A percentile compares a stretch with the other conserved stretches of the same genome.
These are phyloP conservation scores for Synanthedon tipuliformis DNA, from an alignment of 2,888 invertebrate genomes.

Conservation along the genomic window DNA sequence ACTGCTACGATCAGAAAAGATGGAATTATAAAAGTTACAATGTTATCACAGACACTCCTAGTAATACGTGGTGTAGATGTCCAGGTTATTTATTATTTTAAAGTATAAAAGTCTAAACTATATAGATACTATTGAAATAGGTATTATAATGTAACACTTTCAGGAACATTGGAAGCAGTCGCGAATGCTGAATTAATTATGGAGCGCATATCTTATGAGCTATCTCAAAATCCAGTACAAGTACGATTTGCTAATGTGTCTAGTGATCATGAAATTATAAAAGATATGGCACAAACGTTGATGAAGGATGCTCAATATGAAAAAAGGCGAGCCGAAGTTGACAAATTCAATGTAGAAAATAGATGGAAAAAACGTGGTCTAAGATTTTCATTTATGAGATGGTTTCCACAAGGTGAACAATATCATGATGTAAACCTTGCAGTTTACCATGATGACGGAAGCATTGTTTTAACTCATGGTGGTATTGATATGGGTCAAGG, in stretches of 20 bases:
- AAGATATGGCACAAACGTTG: conserved; percentile 52
- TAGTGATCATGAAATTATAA: conserved; percentile 45
- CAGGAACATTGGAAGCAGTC: neutral
- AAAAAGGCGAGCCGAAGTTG: conserved; percentile 38
- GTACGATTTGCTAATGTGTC: conserved; percentile 49
- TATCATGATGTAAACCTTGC: conserved; percentile 60
- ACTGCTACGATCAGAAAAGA: conserved; percentile 24
- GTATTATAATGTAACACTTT: neutral
- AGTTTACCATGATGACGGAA: conserved; percentile 74
- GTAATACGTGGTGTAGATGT: conserved; percentile 33
- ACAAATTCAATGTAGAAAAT: conserved; percentile 69
- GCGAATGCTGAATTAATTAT: conserved; percentile 72
- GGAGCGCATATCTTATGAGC: conserved; percentile 72
- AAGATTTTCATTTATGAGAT: conserved; percentile 42
- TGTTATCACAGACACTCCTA: conserved; percentile 31
- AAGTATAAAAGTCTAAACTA: too few relatives aligned
- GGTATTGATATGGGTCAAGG: conserved; percentile 82
- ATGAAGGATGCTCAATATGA: conserved; percentile 47
- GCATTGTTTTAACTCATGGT: conserved; percentile 74
- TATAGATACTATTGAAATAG: neutral
- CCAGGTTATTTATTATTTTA: conserved; percentile 22
- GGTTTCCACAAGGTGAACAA: conserved; percentile 68
- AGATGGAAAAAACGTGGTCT: conserved; percentile 77
- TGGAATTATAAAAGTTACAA: conserved; percentile 28
- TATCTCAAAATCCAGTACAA: conserved; percentile 68